Evolutionary conservation across 2,888 invertebrate species (phyloP), one percentile per base, ranked within the genome.

Genomic region (Sepioteuthis lessoniana): DNA sequence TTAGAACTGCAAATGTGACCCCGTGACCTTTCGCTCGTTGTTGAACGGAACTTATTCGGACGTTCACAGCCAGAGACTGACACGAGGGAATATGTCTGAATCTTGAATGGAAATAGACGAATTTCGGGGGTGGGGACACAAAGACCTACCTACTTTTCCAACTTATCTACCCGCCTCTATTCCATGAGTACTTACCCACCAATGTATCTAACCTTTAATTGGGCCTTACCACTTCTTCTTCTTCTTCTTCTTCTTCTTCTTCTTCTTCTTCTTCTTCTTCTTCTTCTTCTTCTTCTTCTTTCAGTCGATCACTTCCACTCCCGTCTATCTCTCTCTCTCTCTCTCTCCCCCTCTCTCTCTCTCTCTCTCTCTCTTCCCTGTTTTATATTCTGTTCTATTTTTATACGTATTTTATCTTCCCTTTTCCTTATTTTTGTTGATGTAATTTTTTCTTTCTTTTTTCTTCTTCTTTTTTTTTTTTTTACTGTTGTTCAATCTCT

Each of bases 61-160:
- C n/a, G n/a, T 76, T n/a, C n/a, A 76, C 76, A 76, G n/a, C n/a
- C 35, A 76, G n/a, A 76, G 76, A 13, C 76, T 76, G 76, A n/a
- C 76, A 76, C 76, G 76, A 76, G 76, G 76, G 35, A 35, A 76
- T 76, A n/a, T 76, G n/a, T 76, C n/a, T 76, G 76, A 76, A 76
- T 76, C 76, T n/a, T 76, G 76, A 76, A 76, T 76, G 76, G 16
- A 76, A 76, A n/a, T n/a, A n/a, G 76, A n/a, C 76, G 76, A 76
- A 76, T 76, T 76, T 76, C 76, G 76, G n/a, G 47, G 13, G 19
- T 7, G 19, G 47, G 19, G 19, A 7, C 5, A 76, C n/a, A 35
- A 76, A n/a, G 16, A 76, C n/a, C 76, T 76, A 76, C 76, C n/a
- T 19, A 76, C n/a, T 76, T 60, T n/a, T n/a, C 76, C n/a, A 76